Percentiles rank a stretch among this genome's conserved stretches.
Evolutionary conservation across 2,113 vertebrate species (phyloP).

Genomic region (Thinocorus orbignyianus): DNA sequence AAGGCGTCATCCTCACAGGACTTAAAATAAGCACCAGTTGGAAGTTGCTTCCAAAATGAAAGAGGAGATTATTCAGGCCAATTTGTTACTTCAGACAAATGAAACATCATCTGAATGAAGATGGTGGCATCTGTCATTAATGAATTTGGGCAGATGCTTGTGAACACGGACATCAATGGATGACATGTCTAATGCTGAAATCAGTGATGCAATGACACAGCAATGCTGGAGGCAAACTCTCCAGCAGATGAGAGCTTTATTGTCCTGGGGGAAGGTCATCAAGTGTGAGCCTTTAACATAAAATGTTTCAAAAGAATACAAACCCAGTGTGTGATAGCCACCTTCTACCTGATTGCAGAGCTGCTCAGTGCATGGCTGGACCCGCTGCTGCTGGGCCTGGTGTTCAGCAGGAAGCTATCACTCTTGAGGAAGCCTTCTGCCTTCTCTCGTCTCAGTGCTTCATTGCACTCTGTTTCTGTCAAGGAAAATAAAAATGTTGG

Average conservation of each 20-base stretch:
- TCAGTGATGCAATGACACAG: neutral
- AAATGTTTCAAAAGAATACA: neutral
- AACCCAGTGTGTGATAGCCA: neutral
- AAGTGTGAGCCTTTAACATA: neutral
- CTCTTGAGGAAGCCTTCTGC: neutral
- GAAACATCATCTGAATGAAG: neutral
- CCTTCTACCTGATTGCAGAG: neutral
- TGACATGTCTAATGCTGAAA: neutral
- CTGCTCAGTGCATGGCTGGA: neutral
- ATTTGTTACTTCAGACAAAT: neutral
- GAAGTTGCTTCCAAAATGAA: neutral
- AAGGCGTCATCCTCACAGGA: neutral
- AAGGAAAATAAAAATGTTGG: neutral
- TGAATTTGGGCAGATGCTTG: neutral
- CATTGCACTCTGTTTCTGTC: neutral
- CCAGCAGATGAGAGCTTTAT: neutral
- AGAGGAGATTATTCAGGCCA: neutral
- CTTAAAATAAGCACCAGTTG: neutral
- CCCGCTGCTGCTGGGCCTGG: neutral
- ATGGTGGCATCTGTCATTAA: neutral
- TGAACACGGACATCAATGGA: neutral
- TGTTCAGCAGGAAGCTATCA: neutral
- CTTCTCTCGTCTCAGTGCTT: neutral
- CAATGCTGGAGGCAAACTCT: neutral
- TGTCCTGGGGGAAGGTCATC: neutral